Conservation (phyloP, 2,797 vertebrate species). For the Rhadinocentrus ornatus region DNA sequence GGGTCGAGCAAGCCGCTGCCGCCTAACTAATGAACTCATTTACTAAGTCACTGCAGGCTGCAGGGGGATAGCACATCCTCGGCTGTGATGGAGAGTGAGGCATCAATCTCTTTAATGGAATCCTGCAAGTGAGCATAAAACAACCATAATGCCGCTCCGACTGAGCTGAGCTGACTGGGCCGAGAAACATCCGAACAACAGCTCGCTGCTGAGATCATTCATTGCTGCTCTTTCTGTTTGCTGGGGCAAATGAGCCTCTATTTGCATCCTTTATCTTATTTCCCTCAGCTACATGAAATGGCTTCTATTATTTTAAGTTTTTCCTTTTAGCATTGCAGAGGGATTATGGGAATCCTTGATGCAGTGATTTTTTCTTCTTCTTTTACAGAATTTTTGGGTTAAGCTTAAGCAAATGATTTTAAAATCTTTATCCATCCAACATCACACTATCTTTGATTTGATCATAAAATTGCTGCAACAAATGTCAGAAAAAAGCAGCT, state of each 20-base stretch:
- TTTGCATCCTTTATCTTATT: constrained; percentile 55
- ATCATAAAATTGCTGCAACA: constrained; percentile 50
- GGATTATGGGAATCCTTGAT: constrained; percentile 26
- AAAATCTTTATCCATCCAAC: constrained; percentile 42
- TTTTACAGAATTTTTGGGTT: constrained; percentile 44
- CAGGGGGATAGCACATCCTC: constrained; percentile 71
- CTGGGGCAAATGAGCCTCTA: constrained; percentile 50
- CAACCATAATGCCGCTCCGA: constrained; percentile 69
- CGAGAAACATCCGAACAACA: constrained; percentile 44
- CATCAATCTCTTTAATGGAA: constrained; percentile 86
- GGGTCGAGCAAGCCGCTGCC: constrained; percentile 56
- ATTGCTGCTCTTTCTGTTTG: constrained; percentile 62
- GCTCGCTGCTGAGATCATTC: constrained; percentile 39
- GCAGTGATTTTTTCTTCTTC: constrained; percentile 22
- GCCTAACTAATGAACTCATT: constrained; percentile 82
- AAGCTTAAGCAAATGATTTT: constrained; percentile 37
- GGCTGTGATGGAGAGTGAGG: constrained; percentile 73
- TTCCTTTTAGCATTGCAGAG: constrained; percentile 32
- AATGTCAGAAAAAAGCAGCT: constrained; percentile 15
- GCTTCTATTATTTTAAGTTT: constrained; percentile 46
- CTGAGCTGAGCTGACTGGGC: constrained; percentile 62
- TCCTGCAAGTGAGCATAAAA: constrained; percentile 77
- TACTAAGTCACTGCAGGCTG: constrained; percentile 78
- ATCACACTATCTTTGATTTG: constrained; percentile 49
- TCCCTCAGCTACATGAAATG: constrained; percentile 10